These are phyloP conservation scores for Trichosurus vulpecula DNA, from an alignment of 2,797 vertebrate genomes.

Conservation along the genomic window DNA sequence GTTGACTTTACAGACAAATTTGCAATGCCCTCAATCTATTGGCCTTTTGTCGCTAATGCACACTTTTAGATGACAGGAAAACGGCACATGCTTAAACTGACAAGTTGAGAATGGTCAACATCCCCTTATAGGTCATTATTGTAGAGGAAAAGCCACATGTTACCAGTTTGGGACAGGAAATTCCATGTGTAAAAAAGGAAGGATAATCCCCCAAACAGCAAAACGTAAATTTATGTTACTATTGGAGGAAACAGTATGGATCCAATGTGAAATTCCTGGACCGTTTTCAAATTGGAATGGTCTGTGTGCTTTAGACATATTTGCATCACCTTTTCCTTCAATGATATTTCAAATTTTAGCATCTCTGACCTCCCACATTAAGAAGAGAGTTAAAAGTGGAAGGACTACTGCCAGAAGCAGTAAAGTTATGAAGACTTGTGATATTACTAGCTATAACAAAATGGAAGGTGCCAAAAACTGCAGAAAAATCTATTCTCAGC, in stretches of 20 bases:
- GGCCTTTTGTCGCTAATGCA: background rate
- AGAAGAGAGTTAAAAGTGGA: background rate
- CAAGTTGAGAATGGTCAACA: background rate
- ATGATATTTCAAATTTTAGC: slow-evolving; percentile 1
- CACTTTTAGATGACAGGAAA: slow-evolving; percentile 14
- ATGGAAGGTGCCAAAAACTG: background rate
- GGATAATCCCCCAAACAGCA: background rate
- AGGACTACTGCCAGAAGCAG: slow-evolving; percentile 12
- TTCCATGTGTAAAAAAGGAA: background rate
- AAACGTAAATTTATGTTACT: background rate
- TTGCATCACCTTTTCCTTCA: background rate
- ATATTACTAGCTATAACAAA: background rate
- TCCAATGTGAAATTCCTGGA: background rate
- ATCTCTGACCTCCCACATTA: background rate
- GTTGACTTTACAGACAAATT: background rate
- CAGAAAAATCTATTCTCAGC: background rate
- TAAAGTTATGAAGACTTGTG: background rate
- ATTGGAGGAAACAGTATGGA: background rate
- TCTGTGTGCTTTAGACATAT: background rate
- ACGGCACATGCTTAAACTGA: background rate
- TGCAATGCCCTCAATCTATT: fast-evolving
- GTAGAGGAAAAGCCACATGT: background rate
- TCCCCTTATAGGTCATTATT: background rate
- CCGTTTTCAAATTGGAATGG: background rate
- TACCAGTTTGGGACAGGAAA: slow-evolving; percentile 2